phyloP scores from a whole-genome alignment of 2,888 invertebrate genomes.

The Polietes domitor region DNA sequence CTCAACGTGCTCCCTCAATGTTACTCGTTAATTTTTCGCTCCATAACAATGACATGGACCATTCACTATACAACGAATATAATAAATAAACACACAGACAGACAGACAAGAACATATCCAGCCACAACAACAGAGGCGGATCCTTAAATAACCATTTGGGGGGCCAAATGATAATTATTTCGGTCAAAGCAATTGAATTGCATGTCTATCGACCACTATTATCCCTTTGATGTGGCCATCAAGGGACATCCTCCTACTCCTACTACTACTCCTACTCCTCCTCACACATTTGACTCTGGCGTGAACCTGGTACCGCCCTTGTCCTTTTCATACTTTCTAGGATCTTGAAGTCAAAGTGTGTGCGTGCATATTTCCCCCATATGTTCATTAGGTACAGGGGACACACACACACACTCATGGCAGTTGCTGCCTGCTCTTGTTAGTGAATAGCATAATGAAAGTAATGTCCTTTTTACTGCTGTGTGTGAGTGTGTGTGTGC shows the following conservation, averaged over 20 bases:
- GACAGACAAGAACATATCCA: neutral
- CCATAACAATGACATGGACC: neutral
- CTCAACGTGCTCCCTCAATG: too few relatives aligned
- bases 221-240: slow-evolving; percentile 5
- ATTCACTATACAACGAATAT: neutral
- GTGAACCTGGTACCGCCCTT: neutral
- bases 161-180: neutral
- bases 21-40: neutral
- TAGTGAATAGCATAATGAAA: slow-evolving; percentile 1
- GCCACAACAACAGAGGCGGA: neutral
- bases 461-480: slow-evolving; percentile 1
- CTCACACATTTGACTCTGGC: neutral
- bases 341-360: neutral
- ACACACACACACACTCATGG: neutral
- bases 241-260: too few relatives aligned
- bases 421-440: neutral
- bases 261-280: too few relatives aligned
- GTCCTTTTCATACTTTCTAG: neutral
- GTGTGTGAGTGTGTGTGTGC: neutral
- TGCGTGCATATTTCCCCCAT: neutral
- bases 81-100: neutral
- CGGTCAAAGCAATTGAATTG: neutral
- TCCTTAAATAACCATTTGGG: neutral
- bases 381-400: neutral
- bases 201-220: neutral